Evolutionary conservation across 2,113 vertebrate genomes (phyloP).

Genomic region (Dolichallabes microphthalmus): DNA sequence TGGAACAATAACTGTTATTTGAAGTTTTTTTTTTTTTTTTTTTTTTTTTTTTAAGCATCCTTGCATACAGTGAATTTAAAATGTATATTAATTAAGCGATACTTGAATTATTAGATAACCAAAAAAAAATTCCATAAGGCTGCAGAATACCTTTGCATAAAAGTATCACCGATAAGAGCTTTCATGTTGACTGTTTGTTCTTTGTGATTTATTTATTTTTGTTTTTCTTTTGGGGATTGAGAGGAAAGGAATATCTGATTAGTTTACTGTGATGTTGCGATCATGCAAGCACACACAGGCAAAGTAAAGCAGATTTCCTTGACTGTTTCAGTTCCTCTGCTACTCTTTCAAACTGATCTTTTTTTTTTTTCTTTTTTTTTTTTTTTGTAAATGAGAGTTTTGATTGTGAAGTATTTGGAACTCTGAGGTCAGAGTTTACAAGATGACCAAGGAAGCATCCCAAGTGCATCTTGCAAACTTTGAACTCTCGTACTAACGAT

Average conservation of each 20-base stretch:
- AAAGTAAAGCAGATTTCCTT: slow-evolving; percentile 88
- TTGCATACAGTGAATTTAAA: slow-evolving; percentile 63
- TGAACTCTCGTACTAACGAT: slow-evolving; percentile 89
- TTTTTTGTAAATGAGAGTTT: slow-evolving; percentile 74
- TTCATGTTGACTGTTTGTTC: slow-evolving; percentile 86
- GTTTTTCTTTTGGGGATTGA: slow-evolving; percentile 83
- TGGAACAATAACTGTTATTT: slow-evolving; percentile 63
- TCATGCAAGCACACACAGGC: slow-evolving; percentile 77
- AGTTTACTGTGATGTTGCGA: slow-evolving; percentile 85
- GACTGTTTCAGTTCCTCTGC: slow-evolving; percentile 89
- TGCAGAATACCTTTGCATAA: slow-evolving; percentile 94
- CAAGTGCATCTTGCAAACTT: slow-evolving; percentile 93
- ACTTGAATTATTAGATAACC: background rate
- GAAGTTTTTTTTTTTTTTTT: slow-evolving; percentile 28
- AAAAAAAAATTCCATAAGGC: slow-evolving; percentile 91
- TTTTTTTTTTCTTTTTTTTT: no score
- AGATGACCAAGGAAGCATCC: slow-evolving; percentile 84
- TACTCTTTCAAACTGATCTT: slow-evolving; percentile 68
- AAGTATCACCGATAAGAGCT: slow-evolving; percentile 82
- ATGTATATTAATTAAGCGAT: slow-evolving; percentile 4
- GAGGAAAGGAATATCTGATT: slow-evolving; percentile 88
- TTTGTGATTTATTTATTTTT: slow-evolving; percentile 67
- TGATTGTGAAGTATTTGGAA: slow-evolving; percentile 73
- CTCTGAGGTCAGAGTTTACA: slow-evolving; percentile 86
- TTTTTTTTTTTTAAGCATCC: slow-evolving; percentile 68